These are phyloP conservation scores for Falco columbarius DNA, from an alignment of 2,797 vertebrate species.

Conservation along the genomic window DNA sequence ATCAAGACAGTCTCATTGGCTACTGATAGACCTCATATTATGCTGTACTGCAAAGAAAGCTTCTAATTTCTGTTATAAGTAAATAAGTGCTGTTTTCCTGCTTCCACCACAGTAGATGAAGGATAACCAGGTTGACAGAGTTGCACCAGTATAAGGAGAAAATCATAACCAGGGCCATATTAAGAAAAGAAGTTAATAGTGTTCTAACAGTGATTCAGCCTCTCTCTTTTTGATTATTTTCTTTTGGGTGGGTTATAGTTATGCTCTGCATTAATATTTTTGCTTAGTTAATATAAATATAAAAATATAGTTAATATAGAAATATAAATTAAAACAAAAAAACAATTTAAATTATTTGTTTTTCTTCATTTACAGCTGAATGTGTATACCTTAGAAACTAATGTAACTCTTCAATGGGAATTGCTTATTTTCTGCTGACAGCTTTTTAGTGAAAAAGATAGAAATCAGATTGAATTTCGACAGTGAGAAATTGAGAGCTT, in stretches of 20 bases:
- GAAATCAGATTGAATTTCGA: conserved; percentile 83
- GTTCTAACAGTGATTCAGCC: not conserved
- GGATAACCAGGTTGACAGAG: not conserved
- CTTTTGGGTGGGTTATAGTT: not conserved
- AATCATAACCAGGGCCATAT: not conserved
- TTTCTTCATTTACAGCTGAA: conserved; percentile 51
- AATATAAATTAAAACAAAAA: conserved; percentile 69
- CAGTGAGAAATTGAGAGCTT: conserved; percentile 82
- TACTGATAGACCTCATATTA: not conserved
- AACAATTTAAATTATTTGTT: conserved; percentile 67
- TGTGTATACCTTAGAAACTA: conserved; percentile 72
- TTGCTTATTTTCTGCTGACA: conserved; percentile 83
- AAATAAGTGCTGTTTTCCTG: not conserved
- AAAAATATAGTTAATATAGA: no score
- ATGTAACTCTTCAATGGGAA: conserved; percentile 72
- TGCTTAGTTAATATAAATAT: conserved; percentile 4
- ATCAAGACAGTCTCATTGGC: not conserved
- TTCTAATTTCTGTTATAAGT: not conserved
- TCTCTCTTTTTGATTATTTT: conserved; percentile 1
- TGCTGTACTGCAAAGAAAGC: not conserved
- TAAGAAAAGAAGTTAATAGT: not conserved
- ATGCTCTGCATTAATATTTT: conserved; percentile 41
- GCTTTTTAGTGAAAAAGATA: conserved; percentile 83
- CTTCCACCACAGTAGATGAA: not conserved
- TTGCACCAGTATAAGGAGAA: not conserved